Base-by-base conservation (phyloP, 2,113 vertebrate genomes). In the Silurus asotus region DNA sequence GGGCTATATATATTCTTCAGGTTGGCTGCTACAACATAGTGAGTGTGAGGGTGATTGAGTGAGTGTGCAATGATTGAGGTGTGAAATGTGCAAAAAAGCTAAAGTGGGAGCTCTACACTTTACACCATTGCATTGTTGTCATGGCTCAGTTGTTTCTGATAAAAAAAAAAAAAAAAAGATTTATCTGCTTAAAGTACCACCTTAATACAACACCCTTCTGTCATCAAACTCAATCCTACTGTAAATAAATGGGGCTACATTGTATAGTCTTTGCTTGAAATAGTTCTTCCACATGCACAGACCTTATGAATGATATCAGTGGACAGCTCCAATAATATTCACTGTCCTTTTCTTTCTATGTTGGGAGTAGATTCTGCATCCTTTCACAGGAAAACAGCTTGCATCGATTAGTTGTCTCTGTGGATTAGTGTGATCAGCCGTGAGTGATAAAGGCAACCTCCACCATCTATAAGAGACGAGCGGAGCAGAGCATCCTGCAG, bases 401-500 rank as follows among this genome's bases (percentile, higher is more conserved):
- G 45, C 81, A 89, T 90, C 62, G 89, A 90, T 87, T 90, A 86
- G 79, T 78, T 88, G 89, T 84, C 87, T 82, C 87, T 84, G 78
- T 72, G 84, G 89, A 88, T 85, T 58, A 74, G 81, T 78, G 67
- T 87, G 87, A 89, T 88, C 77, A 88, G 82, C 56, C 72, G 49
- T 88, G 87, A 89, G 84, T 88, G 89, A 90, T 88, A 87, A 89
- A 86, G 62, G 77, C 82, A 86, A 85, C 82, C 84, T 88, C 78
- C 70, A 87, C 55, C 81, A 20, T 81, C 82, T 85, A 81, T 82
- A 61, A 55, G 89, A 85, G 61, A 62, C 59, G 48, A 64, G 48
- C 83, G 23, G 67, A 72, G 61, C 64, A 76, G 62, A 45, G 83
- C 25, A 69, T 37, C 81, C 20, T 62, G 51, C n/a, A 23, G 13